Evolutionary conservation across 2,888 invertebrate genomes (phyloP).

Genomic region (Creontiades dilutus): DNA sequence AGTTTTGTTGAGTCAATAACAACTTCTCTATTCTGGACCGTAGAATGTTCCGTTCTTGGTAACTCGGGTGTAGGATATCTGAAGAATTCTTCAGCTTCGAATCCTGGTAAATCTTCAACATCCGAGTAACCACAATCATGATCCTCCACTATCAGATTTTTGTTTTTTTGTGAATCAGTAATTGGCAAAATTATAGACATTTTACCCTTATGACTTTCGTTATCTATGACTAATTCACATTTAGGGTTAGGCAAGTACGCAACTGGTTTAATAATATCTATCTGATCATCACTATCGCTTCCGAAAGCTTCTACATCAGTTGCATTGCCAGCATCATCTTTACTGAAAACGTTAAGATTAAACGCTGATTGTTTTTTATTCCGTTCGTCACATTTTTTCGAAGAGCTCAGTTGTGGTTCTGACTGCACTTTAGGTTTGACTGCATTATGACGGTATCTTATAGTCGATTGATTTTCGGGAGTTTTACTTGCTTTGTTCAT

Average conservation of each 20-base stretch:
- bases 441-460: conserved; percentile 51
- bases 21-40: conserved; percentile 76
- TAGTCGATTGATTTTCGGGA: not conserved
- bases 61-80: conserved; percentile 75
- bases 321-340: conserved; percentile 47
- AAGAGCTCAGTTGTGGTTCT: not conserved
- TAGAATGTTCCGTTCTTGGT: conserved; percentile 77
- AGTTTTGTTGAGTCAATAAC: conserved; percentile 76
- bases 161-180: conserved; percentile 77
- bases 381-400: not conserved
- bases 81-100: conserved; percentile 76
- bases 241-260: conserved; percentile 78
- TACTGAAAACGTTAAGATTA: conserved; percentile 10
- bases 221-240: conserved; percentile 79
- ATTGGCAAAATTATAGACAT: conserved; percentile 77
- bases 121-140: conserved; percentile 73
- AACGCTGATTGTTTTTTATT: not conserved
- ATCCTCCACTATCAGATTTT: conserved; percentile 75
- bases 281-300: conserved; percentile 77
- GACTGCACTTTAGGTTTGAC: conserved; percentile 36
- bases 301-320: conserved; percentile 77
- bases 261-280: conserved; percentile 54
- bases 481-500: not conserved
- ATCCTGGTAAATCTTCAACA: conserved; percentile 78
- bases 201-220: conserved; percentile 78